Conservation (phyloP, 2,888 invertebrate species). For the Drosophila vallismaia region DNA sequence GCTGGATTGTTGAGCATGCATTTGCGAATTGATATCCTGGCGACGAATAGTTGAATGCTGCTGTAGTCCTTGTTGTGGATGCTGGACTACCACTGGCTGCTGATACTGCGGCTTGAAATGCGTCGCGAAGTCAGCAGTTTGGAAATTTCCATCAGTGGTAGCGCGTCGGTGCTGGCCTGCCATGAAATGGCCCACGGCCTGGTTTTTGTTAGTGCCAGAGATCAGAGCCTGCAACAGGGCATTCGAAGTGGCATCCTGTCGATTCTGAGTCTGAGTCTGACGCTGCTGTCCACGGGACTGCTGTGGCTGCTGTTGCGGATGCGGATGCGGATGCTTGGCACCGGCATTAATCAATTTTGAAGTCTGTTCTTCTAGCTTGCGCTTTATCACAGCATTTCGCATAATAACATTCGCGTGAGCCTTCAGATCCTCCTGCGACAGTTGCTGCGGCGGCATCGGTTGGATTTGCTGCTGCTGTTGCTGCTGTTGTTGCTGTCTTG, state of each 20-base stretch:
- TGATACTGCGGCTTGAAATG: conserved; percentile 36
- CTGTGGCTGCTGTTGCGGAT: conserved; percentile 12
- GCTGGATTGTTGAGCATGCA: conserved; percentile 50
- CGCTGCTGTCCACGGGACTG: conserved; percentile 49
- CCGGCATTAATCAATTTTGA: conserved; percentile 69
- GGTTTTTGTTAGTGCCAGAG: conserved; percentile 46
- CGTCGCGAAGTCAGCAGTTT: conserved; percentile 40
- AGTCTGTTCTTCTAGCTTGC: conserved; percentile 81
- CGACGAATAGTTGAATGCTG: conserved; percentile 46
- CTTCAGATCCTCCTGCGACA: conserved; percentile 81
- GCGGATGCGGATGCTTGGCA: conserved; percentile 24
- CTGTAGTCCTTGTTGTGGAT: conserved; percentile 28
- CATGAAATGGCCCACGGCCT: conserved; percentile 12
- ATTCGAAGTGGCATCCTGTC: conserved; percentile 57
- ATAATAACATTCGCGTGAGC: conserved; percentile 82
- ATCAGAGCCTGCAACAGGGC: conserved; percentile 63
- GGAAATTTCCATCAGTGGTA: conserved; percentile 41
- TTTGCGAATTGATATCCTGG: conserved; percentile 49
- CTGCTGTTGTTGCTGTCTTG: conserved; percentile 72
- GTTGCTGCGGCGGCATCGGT: conserved; percentile 41
- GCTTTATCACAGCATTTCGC: conserved; percentile 83
- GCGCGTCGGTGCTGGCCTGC: conserved; percentile 39
- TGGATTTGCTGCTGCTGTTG: conserved; percentile 56
- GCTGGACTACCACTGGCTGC: conserved; percentile 20
- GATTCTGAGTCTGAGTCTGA: neutral